phyloP scores from a whole-genome alignment of 92 coral and sea anemone species.

The Epizoanthus stellaris region DNA sequence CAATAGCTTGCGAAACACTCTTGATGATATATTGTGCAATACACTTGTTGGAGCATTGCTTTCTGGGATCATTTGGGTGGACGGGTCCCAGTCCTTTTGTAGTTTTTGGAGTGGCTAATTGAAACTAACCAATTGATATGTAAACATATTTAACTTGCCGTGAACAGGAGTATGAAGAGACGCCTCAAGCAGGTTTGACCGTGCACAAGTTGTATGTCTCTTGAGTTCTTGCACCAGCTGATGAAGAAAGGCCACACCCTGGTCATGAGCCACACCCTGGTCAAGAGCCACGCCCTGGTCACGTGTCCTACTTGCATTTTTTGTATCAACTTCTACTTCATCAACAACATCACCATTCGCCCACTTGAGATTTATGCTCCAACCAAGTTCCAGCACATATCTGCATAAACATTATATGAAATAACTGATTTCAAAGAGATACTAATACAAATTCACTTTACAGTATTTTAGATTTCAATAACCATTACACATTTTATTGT shows the following conservation, averaged over 20 bases:
- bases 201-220: slow-evolving; percentile 50
- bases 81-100: too few relatives aligned
- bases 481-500: too few relatives aligned
- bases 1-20: too few relatives aligned
- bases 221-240: slow-evolving; percentile 66
- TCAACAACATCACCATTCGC: not conserved
- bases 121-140: not conserved
- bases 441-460: too few relatives aligned
- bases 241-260: slow-evolving; percentile 48
- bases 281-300: not conserved
- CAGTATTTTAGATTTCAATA: too few relatives aligned
- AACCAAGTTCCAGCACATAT: slow-evolving; percentile 35
- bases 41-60: too few relatives aligned
- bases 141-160: slow-evolving; percentile 38
- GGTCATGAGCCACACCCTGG: slow-evolving; percentile 1
- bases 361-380: slow-evolving; percentile 23
- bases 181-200: slow-evolving; percentile 51
- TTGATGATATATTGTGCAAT: too few relatives aligned
- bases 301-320: not conserved
- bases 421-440: not conserved
- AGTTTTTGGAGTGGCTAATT: too few relatives aligned
- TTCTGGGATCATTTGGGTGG: too few relatives aligned
- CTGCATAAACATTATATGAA: not conserved
- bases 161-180: slow-evolving; percentile 62
- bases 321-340: not conserved